These are phyloP conservation scores for Acromyrmex charruanus DNA, from an alignment of 1,140 invertebrate species.

Conservation along the genomic window DNA sequence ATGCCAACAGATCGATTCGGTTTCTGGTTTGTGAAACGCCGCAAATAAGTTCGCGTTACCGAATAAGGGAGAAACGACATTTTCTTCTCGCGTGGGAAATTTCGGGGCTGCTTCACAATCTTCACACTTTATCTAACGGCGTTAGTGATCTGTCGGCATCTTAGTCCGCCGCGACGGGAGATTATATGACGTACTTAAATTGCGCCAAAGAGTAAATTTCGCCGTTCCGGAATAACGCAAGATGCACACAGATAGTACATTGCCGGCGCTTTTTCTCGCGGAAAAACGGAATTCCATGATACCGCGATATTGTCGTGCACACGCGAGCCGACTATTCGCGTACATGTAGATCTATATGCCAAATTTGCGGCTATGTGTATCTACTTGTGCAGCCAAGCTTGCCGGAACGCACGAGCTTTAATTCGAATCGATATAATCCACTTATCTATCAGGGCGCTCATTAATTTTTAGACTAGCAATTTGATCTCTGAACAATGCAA, in stretches of 20 bases:
- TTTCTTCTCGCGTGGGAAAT: slow-evolving; percentile 53
- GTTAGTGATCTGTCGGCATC: slow-evolving; percentile 40
- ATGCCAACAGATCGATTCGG: background rate
- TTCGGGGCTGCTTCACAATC: slow-evolving; percentile 28
- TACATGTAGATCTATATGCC: background rate
- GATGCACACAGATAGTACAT: background rate
- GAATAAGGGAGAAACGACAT: background rate
- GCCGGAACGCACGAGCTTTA: slow-evolving; percentile 65
- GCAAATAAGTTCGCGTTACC: slow-evolving; percentile 3
- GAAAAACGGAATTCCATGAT: slow-evolving; percentile 27
- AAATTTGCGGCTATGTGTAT: background rate
- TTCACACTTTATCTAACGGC: slow-evolving; percentile 28
- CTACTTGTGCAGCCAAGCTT: background rate
- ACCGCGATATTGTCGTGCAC: slow-evolving; percentile 42
- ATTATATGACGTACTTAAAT: slow-evolving; percentile 46
- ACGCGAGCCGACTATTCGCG: slow-evolving; percentile 27
- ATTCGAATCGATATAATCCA: slow-evolving; percentile 67
- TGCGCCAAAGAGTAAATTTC: slow-evolving; percentile 37
- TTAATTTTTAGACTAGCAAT: slow-evolving; percentile 69
- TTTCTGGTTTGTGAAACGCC: background rate
- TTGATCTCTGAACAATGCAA: slow-evolving; percentile 37
- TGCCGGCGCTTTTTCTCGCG: slow-evolving; percentile 10
- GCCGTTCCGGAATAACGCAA: slow-evolving; percentile 11
- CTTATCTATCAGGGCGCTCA: slow-evolving; percentile 63
- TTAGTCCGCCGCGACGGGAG: slow-evolving; percentile 7